Evolutionary conservation across 2,888 invertebrate genomes (phyloP).

Genomic region (Chirona hameri): DNA sequence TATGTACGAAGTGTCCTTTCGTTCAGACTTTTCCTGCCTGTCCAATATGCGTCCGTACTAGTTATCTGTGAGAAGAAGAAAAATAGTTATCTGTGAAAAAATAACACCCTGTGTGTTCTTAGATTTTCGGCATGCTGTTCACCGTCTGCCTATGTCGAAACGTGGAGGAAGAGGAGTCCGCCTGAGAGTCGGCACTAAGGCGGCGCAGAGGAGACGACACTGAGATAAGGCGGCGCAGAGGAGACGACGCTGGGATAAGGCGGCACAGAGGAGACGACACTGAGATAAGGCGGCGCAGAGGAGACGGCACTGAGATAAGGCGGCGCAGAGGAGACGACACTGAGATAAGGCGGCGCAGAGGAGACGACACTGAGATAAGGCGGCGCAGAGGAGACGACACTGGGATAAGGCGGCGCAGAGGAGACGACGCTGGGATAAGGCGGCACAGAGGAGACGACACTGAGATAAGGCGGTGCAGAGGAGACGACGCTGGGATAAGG

Average conservation of each 20-base stretch:
- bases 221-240: too few relatives aligned
- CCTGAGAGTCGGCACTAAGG: background rate
- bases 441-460: background rate
- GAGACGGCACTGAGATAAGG: background rate
- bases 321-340: too few relatives aligned
- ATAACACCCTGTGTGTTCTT: background rate
- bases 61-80: background rate
- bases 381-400: too few relatives aligned
- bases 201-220: too few relatives aligned
- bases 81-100: background rate
- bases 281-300: background rate
- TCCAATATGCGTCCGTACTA: background rate
- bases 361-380: background rate
- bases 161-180: background rate
- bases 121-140: constrained; percentile 9
- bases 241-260: too few relatives aligned
- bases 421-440: too few relatives aligned
- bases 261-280: too few relatives aligned
- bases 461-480: background rate
- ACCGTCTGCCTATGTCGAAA: constrained; percentile 3
- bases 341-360: background rate
- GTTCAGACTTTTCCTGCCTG: background rate
- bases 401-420: too few relatives aligned
- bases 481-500: too few relatives aligned
- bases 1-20: too few relatives aligned